A percentile compares a stretch with the other conserved stretches of the same genome.
These are phyloP conservation scores for Polietes domitor DNA, from an alignment of 2,888 invertebrate species.

Conservation along the genomic window DNA sequence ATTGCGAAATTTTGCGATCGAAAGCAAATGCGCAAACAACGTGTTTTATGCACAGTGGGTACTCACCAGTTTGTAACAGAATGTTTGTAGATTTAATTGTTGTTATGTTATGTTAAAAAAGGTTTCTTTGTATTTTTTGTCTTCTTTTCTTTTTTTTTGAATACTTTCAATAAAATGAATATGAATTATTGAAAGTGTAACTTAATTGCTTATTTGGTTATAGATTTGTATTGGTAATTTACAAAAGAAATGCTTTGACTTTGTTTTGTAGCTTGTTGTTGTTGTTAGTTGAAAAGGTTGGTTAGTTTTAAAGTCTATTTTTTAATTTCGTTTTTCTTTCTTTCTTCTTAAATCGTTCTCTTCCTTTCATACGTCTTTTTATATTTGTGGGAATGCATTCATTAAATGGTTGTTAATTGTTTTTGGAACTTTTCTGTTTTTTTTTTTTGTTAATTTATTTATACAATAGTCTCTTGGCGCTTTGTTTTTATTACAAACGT, in stretches of 20 bases:
- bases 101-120: conserved; percentile 52
- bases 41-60: background rate
- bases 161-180: background rate
- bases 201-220: conserved; percentile 66
- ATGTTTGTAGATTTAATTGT: conserved; percentile 62
- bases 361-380: conserved; percentile 68
- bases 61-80: conserved; percentile 64
- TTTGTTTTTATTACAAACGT: conserved; percentile 26
- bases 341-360: conserved; percentile 55
- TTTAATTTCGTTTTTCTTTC: conserved; percentile 37
- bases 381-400: conserved; percentile 59
- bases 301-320: conserved; percentile 31
- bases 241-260: conserved; percentile 59
- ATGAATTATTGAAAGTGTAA: conserved; percentile 56
- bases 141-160: conserved; percentile 24
- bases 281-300: too few relatives aligned
- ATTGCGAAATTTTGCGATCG: background rate
- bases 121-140: conserved; percentile 39
- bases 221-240: conserved; percentile 51
- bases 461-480: conserved; percentile 44
- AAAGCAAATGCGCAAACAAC: background rate
- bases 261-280: conserved; percentile 30
- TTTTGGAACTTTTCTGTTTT: conserved; percentile 54
- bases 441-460: conserved; percentile 64
- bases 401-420: conserved; percentile 48